Evolutionary conservation across 2,113 vertebrate species (phyloP).

Genomic region (Megaptera novaeangliae): DNA sequence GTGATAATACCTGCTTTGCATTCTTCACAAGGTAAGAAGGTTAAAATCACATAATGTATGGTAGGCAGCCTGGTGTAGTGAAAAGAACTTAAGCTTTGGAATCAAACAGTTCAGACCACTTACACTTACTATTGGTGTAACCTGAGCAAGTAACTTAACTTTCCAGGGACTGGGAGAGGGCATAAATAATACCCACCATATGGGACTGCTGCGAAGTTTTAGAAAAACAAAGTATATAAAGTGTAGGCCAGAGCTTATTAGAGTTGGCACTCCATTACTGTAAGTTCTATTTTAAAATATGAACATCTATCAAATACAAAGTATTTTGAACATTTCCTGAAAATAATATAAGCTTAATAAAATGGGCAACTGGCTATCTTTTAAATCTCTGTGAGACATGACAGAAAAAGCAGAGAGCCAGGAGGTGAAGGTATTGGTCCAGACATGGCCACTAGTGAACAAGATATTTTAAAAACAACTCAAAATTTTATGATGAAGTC

Average conservation of each 20-base stretch:
- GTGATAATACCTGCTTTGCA: not conserved
- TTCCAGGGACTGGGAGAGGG: not conserved
- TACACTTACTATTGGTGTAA: not conserved
- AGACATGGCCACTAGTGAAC: not conserved
- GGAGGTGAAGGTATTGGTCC: not conserved
- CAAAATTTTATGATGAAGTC: not conserved
- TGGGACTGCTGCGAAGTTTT: not conserved
- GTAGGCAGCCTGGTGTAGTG: not conserved
- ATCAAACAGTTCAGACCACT: not conserved
- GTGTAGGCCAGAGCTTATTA: not conserved
- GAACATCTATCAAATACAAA: not conserved
- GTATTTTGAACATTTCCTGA: not conserved
- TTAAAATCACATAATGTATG: not conserved
- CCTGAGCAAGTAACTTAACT: not conserved
- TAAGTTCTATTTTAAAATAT: not conserved
- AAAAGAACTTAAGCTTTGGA: not conserved
- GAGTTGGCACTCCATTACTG: not conserved
- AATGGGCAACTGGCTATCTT: not conserved
- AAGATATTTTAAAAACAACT: not conserved
- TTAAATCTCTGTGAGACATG: not conserved
- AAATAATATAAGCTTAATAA: not conserved
- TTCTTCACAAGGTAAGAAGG: not conserved
- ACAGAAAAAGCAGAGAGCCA: not conserved
- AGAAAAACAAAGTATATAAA: not conserved
- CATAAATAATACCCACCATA: not conserved